Conservation (phyloP, 2,113 vertebrate species). For the Centrocercus urophasianus region DNA sequence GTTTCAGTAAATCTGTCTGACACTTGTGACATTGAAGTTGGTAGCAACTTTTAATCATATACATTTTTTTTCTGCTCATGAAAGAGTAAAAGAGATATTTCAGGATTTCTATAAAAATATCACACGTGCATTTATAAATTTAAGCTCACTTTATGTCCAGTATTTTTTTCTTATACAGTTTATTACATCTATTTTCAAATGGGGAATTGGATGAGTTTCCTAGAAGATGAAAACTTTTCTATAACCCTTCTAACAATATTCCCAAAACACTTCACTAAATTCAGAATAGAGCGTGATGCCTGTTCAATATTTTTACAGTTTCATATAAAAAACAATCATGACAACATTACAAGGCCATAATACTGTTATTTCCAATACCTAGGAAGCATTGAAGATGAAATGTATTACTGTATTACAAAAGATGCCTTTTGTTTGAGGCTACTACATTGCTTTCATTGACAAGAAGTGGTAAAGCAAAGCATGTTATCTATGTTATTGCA, state of each 20-base stretch:
- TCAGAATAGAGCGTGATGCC: not conserved
- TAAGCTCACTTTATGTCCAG: not conserved
- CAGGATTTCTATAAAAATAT: not conserved
- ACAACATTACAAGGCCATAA: not conserved
- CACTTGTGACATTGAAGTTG: not conserved
- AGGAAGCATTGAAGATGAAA: not conserved
- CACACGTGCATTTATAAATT: not conserved
- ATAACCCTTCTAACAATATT: not conserved
- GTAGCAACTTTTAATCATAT: not conserved
- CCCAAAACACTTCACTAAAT: not conserved
- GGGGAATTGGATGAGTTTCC: not conserved
- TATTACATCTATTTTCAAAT: fast-evolving
- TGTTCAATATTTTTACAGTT: not conserved
- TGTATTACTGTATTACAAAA: not conserved
- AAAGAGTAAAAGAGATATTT: not conserved
- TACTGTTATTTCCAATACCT: not conserved
- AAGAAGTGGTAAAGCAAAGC: not conserved
- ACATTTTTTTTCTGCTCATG: not conserved
- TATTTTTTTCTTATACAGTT: not conserved
- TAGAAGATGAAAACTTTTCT: not conserved
- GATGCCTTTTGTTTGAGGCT: not conserved
- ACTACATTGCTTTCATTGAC: not conserved
- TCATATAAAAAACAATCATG: not conserved
- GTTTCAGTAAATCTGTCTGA: not conserved
- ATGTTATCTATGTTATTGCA: not conserved